Percentiles rank a stretch among this genome's conserved stretches.
Conservation (phyloP, 2,888 invertebrate genomes). For the Coenonympha glycerion region DNA sequence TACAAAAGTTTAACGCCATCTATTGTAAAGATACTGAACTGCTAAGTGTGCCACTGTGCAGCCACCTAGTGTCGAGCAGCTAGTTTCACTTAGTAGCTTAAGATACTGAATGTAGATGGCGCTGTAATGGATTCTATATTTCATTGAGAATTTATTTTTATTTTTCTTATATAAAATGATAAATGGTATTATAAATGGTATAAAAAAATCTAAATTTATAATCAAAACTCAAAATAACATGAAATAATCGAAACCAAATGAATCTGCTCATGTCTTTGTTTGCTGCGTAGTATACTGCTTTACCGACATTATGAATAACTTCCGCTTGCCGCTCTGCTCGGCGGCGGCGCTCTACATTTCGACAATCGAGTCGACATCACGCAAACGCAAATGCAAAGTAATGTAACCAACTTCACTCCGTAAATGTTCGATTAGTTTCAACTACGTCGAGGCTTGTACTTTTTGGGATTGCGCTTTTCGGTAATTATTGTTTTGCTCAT, state of each 20-base stretch:
- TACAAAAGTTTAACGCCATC: conserved; percentile 11
- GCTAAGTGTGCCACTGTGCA: not conserved
- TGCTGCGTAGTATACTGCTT: conserved; percentile 63
- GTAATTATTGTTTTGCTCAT: conserved; percentile 64
- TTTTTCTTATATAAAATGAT: no score
- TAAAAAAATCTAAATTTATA: no score
- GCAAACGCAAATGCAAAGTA: conserved; percentile 55
- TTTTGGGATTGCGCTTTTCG: conserved; percentile 67
- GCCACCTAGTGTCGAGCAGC: conserved; percentile 12
- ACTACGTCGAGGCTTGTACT: conserved; percentile 70
- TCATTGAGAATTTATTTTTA: no score
- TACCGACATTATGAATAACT: conserved; percentile 47
- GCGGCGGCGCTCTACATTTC: no score
- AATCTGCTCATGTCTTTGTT: conserved; percentile 27
- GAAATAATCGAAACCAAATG: not conserved
- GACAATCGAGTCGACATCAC: no score
- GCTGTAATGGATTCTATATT: conserved; percentile 10
- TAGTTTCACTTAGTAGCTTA: not conserved
- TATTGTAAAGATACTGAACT: conserved; percentile 2
- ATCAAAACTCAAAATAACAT: no score
- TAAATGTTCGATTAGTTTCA: conserved; percentile 73
- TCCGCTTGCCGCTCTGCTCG: conserved; percentile 71
- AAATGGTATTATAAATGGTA: no score
- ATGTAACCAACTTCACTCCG: conserved; percentile 62
- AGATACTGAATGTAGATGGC: no score